Base-by-base conservation (phyloP, 2,113 vertebrate species). In the Oophaga pumilio region DNA sequence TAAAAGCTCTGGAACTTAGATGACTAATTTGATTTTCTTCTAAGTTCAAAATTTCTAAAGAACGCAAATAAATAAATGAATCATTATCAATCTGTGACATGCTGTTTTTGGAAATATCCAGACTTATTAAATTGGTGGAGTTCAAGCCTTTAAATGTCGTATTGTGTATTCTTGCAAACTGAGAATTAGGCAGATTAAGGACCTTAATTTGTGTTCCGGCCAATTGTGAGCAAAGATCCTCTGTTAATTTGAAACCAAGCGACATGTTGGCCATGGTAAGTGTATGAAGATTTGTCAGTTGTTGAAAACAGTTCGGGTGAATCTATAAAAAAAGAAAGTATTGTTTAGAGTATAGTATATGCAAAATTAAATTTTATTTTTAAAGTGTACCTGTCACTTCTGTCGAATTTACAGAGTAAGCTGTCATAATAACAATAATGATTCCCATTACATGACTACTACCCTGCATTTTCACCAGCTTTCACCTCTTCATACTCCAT, bases 31-130 rank as follows among this genome's bases (percentile, higher is more conserved):
- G 94, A 85, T 97, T 98, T 53, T 95, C 78, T 0, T 93, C 90
- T 84, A 99, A 90, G 84, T 92, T 93, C 18, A 99, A 92, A 76
- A 90, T 88, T 6, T 95, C 88, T 87, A 99, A 94, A 77, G 82
- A 87, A 4, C 93, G 76, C 82, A 99, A 93, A 95, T 95, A 97
- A 4, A 89, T 90, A 91, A 99, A 97, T 2, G 97, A 94, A 22
- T 93, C 87, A 0, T 95, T 83, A 68, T 91, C 92, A 79, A 99
- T 91, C n/a, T 76, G 43, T 2, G 56, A 90, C 50, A 99, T 91
- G 33, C 7, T 80, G 74, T 98, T 99, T 13, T 84, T 71, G 15
- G 97, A 96, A 79, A 99, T 93, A 89, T 99, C 95, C 8, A 99
- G 90, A 60, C 52, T 43, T 0, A 92, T 96, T 22, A 99, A 91